Percentiles rank a stretch among this genome's conserved stretches.
These are phyloP conservation scores for Apogon talboti DNA, from an alignment of 2,797 vertebrate genomes.

Conservation along the genomic window DNA sequence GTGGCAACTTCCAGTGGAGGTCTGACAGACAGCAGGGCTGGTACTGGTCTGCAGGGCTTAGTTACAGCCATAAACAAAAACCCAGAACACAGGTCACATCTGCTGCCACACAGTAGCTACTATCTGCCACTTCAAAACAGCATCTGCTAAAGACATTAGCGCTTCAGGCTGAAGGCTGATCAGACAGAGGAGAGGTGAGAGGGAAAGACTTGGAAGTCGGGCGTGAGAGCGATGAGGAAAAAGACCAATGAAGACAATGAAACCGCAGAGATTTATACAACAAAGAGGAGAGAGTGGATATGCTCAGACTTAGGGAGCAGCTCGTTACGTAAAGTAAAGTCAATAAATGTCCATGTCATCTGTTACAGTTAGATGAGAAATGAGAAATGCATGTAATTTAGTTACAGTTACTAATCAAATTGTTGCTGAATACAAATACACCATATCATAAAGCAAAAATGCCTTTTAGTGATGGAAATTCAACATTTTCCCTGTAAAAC, in stretches of 20 bases:
- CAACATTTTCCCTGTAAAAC: too few relatives aligned
- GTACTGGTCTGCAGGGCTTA: slow-evolving; percentile 53
- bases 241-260: slow-evolving; percentile 17
- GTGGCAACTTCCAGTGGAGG: slow-evolving; percentile 39
- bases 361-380: too few relatives aligned
- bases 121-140: slow-evolving; percentile 48
- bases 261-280: not conserved
- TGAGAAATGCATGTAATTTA: too few relatives aligned
- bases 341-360: too few relatives aligned
- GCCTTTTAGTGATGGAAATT: too few relatives aligned
- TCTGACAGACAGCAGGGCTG: slow-evolving; percentile 69
- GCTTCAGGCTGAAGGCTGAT: slow-evolving; percentile 8
- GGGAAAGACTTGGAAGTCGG: slow-evolving; percentile 34
- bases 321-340: too few relatives aligned
- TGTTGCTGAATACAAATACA: too few relatives aligned
- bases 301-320: slow-evolving; percentile 7
- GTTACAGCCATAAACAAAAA: slow-evolving; percentile 66
- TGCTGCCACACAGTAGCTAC: slow-evolving; percentile 63
- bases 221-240: slow-evolving; percentile 15
- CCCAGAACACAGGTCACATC: slow-evolving; percentile 53
- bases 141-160: slow-evolving; percentile 63
- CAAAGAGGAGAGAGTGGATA: slow-evolving; percentile 1
- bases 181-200: slow-evolving; percentile 20
- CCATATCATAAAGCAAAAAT: too few relatives aligned
- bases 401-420: too few relatives aligned